These are phyloP conservation scores for Naso thynnoides DNA, from an alignment of 2,797 vertebrate species.

Conservation along the genomic window DNA sequence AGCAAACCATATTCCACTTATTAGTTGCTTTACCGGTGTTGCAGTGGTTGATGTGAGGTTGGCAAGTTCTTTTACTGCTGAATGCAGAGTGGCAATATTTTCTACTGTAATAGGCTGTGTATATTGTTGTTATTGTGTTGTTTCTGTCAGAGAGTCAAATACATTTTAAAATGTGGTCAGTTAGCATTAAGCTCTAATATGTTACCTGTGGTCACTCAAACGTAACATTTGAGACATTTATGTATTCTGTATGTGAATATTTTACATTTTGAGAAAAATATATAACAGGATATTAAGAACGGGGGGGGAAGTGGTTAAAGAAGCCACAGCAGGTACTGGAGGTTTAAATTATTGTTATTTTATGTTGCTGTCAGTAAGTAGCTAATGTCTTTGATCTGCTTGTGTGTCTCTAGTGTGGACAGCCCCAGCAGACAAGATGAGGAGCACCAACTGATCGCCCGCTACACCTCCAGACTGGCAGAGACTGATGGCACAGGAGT, in stretches of 20 bases:
- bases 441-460: conserved; percentile 94
- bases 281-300: no score
- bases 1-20: background rate
- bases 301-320: no score
- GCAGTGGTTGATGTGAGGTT: background rate
- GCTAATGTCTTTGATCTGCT: background rate
- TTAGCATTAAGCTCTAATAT: no score
- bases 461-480: conserved; percentile 92
- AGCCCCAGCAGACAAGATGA: conserved; percentile 91
- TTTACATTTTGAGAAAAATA: background rate
- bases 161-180: no score
- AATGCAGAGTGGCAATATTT: no score
- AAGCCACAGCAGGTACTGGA: background rate
- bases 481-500: conserved; percentile 88
- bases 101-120: no score
- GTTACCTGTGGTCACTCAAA: no score
- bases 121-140: no score
- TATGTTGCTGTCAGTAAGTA: background rate
- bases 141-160: no score
- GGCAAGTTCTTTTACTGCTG: background rate
- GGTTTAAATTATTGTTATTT: background rate
- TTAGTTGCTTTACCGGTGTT: background rate
- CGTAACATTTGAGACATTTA: background rate
- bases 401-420: conserved; percentile 83
- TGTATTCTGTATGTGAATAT: background rate